Base-by-base conservation (phyloP, 2,888 invertebrate genomes). In the Rugalucina vietnamica region DNA sequence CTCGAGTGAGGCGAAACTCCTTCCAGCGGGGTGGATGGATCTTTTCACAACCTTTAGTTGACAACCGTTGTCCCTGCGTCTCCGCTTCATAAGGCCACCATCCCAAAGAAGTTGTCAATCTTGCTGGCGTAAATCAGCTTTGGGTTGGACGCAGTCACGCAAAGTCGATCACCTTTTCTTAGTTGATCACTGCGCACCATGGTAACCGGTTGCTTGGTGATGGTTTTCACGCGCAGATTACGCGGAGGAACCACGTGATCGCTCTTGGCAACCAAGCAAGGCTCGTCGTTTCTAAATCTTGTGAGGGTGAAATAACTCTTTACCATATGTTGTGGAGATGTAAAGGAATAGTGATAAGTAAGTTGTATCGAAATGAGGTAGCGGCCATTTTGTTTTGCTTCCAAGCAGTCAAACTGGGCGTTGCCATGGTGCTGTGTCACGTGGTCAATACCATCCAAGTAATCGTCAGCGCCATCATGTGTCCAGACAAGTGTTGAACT, bases 81-180 rank as follows among this genome's bases (percentile, higher is more conserved):
- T n/a, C n/a, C n/a, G n/a, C n/a, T n/a, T n/a, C n/a, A n/a, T 74
- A 74, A 50, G 14, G 50, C 29, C 8, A 74, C 50, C 10, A 73
- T 29, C 0, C 49, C 36, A 1, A 74, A 54, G 54, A 50, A 50
- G 18, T 32, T 34, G 34, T 65, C 65, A 14, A 65, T 34, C 3
- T 34, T 65, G 21, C 65, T 65, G 1, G 29, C 14, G 34, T 65
- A 65, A 18, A 65, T 65, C 21, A 65, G 34, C 1, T 65, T 34
- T 32, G 18, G 32, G 21, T 65, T 32, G 12, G 65, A 65, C 3
- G 18, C 34, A 2, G 65, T 65, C 34, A 34, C 65, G 18, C 65
- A 65, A 14, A 74, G 21, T 18, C 34, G 18, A 14, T 74, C 73
- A 29, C 32, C 32, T 24, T 49, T 18, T 4, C 21, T 10, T 14